A percentile compares a stretch with the other conserved stretches of the same genome.
Evolutionary conservation across 2,113 vertebrate genomes (phyloP).

Genomic region (Gobiocypris rarus): DNA sequence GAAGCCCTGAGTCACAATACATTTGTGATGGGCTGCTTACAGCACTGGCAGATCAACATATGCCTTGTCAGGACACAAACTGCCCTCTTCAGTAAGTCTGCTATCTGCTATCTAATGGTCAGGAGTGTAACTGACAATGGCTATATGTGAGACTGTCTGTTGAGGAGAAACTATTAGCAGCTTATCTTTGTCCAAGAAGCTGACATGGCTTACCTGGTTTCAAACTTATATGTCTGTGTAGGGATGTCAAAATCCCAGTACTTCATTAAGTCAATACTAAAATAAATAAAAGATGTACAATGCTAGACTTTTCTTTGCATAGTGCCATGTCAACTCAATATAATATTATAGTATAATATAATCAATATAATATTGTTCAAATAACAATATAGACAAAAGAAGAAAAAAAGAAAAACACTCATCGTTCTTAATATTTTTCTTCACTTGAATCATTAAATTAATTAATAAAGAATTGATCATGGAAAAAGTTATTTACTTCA

Average conservation of each 20-base stretch:
- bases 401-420: neutral
- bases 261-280: neutral
- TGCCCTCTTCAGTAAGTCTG: constrained; percentile 35
- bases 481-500: neutral
- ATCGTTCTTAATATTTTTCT: neutral
- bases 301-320: neutral
- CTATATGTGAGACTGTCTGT: constrained; percentile 17
- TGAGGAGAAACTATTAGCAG: constrained; percentile 6
- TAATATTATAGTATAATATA: too few species aligned
- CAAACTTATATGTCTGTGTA: neutral
- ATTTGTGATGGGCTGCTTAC: constrained; percentile 49
- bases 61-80: constrained; percentile 48
- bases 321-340: neutral
- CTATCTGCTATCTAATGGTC: constrained; percentile 42
- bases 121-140: constrained; percentile 32
- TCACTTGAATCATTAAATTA: neutral
- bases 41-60: constrained; percentile 49
- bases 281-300: neutral
- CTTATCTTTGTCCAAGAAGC: neutral
- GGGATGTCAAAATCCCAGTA: neutral
- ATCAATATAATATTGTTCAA: neutral
- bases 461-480: neutral
- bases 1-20: constrained; percentile 46
- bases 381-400: neutral
- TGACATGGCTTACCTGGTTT: constrained; percentile 5